Conservation (phyloP, 2,797 vertebrate genomes). For the Rhinogobio ventralis region DNA sequence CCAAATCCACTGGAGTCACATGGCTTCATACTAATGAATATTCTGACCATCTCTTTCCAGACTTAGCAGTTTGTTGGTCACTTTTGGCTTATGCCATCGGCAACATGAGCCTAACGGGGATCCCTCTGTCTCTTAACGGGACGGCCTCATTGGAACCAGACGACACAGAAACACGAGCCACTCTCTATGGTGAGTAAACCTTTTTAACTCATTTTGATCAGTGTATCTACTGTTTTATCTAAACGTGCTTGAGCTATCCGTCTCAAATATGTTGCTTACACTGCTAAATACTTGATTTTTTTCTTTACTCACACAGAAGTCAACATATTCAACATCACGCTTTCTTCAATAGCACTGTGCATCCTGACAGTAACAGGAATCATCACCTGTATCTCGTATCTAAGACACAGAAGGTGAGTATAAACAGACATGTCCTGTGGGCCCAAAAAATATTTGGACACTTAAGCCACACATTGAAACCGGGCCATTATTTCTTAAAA, state of each 20-base stretch:
- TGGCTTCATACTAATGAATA: constrained; percentile 65
- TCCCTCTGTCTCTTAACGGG: constrained; percentile 60
- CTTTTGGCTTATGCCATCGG: constrained; percentile 50
- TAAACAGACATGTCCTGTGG: not conserved
- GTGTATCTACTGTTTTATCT: not conserved
- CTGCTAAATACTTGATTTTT: not conserved
- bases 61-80: not conserved
- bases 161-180: constrained; percentile 55
- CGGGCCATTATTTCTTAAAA: no score
- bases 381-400: constrained; percentile 71
- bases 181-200: constrained; percentile 67
- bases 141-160: constrained; percentile 57
- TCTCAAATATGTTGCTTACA: not conserved
- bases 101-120: constrained; percentile 63
- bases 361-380: constrained; percentile 69
- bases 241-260: not conserved
- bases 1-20: constrained; percentile 69
- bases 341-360: constrained; percentile 69
- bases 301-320: constrained; percentile 66
- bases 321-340: constrained; percentile 72
- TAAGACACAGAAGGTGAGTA: constrained; percentile 73
- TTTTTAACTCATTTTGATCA: not conserved
- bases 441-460: not conserved
- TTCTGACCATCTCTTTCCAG: not conserved
- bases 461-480: not conserved